A percentile compares a stretch with the other conserved stretches of the same genome.
Conservation (phyloP, 2,888 invertebrate species). For the Furcula furcula region DNA sequence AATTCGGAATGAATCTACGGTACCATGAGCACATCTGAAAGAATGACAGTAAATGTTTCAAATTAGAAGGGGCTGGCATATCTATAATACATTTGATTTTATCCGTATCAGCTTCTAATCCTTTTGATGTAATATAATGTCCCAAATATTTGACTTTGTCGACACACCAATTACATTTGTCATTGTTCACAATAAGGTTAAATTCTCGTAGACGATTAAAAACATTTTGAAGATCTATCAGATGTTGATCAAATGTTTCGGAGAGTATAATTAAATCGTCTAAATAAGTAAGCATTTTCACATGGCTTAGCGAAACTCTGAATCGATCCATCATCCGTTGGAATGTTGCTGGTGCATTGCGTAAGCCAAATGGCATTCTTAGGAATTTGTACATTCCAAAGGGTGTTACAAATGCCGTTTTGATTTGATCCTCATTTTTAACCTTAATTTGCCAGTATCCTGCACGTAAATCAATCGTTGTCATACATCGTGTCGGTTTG, state of each 20-base stretch:
- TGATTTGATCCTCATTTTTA: constrained; percentile 21
- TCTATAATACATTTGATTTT: constrained; percentile 4
- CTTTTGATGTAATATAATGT: constrained; percentile 3
- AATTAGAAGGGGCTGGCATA: background rate
- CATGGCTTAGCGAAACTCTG: constrained; percentile 2
- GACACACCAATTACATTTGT: constrained; percentile 6
- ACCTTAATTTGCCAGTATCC: constrained; percentile 45
- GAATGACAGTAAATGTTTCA: constrained; percentile 7
- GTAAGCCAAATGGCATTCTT: constrained; percentile 36
- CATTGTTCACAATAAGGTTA: constrained; percentile 3
- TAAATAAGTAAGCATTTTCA: constrained; percentile 3
- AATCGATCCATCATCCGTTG: constrained; percentile 21
- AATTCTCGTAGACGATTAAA: constrained; percentile 1
- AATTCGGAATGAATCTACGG: too few relatives aligned
- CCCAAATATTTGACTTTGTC: constrained; percentile 4
- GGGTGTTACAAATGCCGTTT: constrained; percentile 33
- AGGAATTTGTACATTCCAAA: constrained; percentile 31
- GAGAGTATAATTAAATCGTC: constrained; percentile 7
- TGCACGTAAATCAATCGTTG: constrained; percentile 26
- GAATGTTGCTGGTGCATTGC: constrained; percentile 37
- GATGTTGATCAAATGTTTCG: constrained; percentile 1
- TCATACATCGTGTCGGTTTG: constrained; percentile 10
- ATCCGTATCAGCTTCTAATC: constrained; percentile 5
- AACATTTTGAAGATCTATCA: constrained; percentile 1
- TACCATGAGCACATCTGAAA: too few relatives aligned